Evolutionary conservation across 2,888 invertebrate species (phyloP), one percentile per base, ranked within the genome.

Genomic region (Caenorhabditis virilis): DNA sequence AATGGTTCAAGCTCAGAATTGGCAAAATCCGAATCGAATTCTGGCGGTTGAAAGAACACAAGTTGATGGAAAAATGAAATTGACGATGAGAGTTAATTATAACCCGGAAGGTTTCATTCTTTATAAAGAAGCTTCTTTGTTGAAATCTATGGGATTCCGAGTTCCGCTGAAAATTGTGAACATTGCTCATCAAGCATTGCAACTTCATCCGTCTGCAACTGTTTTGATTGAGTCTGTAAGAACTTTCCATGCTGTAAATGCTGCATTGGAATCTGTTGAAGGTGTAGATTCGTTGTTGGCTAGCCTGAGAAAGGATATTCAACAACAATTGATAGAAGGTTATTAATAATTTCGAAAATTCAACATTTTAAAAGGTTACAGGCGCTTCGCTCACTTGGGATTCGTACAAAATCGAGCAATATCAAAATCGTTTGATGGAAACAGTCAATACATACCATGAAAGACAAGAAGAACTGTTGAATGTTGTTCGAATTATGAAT

Each of bases 131-230:
- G 97, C 88, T 58, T 55, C 53, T 47, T 95, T 97, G 85, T 88
- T 97, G 83, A 93, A 95, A 84, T 93, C 91, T 85, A 88, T 97
- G 52, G 94, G 94, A 68, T 95, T 95, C 86, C 90, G 98, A 74
- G 94, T 98, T 33, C 98, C 97, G 1, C 85, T 99, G 79, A 92
- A 94, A 0, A 97, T 98, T 73, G 95, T 98, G 27, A 99, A 98
- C 86, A 97, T 95, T 85, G 97, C 98, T 4, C 97, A 98, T 85
- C 95, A 95, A 47, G 69, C 72, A 25, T 48, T 57, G n/a, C 69
- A 65, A 30, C 38, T 69, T 27, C 63, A 70, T 43, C 69, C 72
- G n/a, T 60, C 56, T 2, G 72, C 66, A 7, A 61, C 58, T 6
- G 52, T 55, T 27, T 50, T 68, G 23, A 64, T 72, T 25, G 74